Base-by-base conservation (phyloP, 2,113 vertebrate genomes). In the Burhinus oedicnemus region DNA sequence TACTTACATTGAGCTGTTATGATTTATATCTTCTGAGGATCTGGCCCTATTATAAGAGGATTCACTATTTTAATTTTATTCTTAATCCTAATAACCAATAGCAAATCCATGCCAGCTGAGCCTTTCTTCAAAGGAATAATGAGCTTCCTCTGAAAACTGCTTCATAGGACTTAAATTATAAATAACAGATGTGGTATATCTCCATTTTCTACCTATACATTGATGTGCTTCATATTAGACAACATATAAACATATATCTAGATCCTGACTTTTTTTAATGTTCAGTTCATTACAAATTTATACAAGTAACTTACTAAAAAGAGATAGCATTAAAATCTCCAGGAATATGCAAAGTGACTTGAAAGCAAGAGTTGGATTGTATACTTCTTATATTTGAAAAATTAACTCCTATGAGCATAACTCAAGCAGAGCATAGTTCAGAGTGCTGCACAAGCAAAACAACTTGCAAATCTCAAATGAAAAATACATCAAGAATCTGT, bases 41-140 rank as follows among this genome's bases (percentile, higher is more conserved):
- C 57, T 87, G 61, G 72, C 36, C 86, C 60, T 69, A 45, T 82
- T 91, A 69, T 72, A 91, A 90, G 66, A 93, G 82, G 78, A 91
- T 86, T 95, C 69, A 69, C 68, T 92, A 54, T 60, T 91, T 26
- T 75, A 92, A 92, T 92, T 90, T 92, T 83, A 70, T 58, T 88
- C 87, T 95, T 88, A 90, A 94, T 93, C 75, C 69, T 93, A 90
- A 93, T 47, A 93, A 71, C 27, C 54, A 93, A 89, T 8, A 92
- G 69, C 11, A 78, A 95, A 93, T 49, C 45, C 11, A 71, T 52
- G 66, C 79, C 86, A 95, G 42, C 21, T 90, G n/a, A 90, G 42
- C 68, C 51, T 64, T 95, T 93, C 65, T 94, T 75, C 58, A 83
- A 89, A 83, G 85, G 72, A 91, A 91, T 92, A 87, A 84, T 89